Base-by-base conservation (phyloP, 1,140 invertebrate genomes). In the Drosophila ohnishii region DNA sequence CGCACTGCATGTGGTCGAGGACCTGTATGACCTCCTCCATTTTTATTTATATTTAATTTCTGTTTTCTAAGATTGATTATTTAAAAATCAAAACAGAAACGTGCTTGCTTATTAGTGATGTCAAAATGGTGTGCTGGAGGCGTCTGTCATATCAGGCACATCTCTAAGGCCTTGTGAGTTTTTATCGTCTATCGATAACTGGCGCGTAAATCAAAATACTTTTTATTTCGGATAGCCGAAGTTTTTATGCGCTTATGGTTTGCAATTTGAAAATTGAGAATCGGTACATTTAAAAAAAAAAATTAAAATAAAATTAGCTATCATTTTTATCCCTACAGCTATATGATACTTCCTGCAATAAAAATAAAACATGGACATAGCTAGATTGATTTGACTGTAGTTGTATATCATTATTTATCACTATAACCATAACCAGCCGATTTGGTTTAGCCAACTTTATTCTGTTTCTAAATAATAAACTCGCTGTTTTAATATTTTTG, bases 1-100 rank as follows among this genome's bases (percentile, higher is more conserved):
- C 78, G 25, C 90, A 91, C 14, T 60, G 60, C 61, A 91, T 53
- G 59, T 90, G 40, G 3, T 72, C 30, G 8, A 83, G 51, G 22
- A 80, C n/a, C 1, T 83, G 64, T 4, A 37, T 25, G 2, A 40
- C 40, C 2, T 88, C 80, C 2, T 87, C 76, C 84, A 77, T 78
- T 16, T 57, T 75, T 9, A 16, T 11, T 8, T 30, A 7, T 34
- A 16, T 32, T 32, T 2, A 1, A 9, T 22, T 2, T 32, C 3
- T 3, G 8, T 22, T 4, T 22, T 22, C 0, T 37, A 0, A 0
- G 7, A 11, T 56, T 19, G 7, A 10, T 14, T 47, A 30, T 9
- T 47, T 39, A 14, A 47, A 47, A 47, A 58, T 14, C 39, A 58
- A 47, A 58, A 14, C 11, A 3, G 2, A 53, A 53, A 30, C 39